Percentiles rank a stretch among this genome's conserved stretches.
phyloP scores from a whole-genome alignment of 2,797 vertebrate species.

The Falco peregrinus region DNA sequence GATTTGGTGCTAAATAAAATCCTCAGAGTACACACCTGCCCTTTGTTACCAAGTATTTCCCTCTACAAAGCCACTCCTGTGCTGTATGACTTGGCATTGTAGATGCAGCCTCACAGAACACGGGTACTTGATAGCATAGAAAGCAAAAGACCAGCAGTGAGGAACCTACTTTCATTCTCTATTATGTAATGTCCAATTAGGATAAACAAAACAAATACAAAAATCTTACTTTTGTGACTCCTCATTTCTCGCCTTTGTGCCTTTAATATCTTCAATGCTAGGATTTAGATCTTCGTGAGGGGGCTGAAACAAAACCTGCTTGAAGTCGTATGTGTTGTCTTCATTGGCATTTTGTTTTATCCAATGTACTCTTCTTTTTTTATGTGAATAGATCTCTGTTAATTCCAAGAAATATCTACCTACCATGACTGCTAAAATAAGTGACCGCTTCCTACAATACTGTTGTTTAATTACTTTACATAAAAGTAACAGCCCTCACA shows the following conservation, averaged over 20 bases:
- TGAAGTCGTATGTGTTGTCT: background rate
- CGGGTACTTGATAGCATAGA: background rate
- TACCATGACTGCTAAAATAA: background rate
- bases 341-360: background rate
- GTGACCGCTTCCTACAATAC: background rate
- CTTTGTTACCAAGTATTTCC: background rate
- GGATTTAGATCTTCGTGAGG: background rate
- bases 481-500: background rate
- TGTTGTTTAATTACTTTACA: background rate
- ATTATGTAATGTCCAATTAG: rapidly evolving
- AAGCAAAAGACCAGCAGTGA: rapidly evolving
- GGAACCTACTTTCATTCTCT: background rate
- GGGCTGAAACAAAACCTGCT: background rate
- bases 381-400: background rate
- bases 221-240: background rate
- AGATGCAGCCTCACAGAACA: background rate
- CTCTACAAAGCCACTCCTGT: rapidly evolving
- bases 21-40: background rate
- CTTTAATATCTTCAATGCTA: background rate
- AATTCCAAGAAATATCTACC: background rate
- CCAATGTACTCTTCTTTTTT: background rate
- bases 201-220: background rate
- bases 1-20: background rate
- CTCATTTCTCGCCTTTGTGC: background rate
- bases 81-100: background rate